A percentile compares a stretch with the other conserved stretches of the same genome.
These are phyloP conservation scores for Sterrhoptilus dennistouni DNA, from an alignment of 2,113 vertebrate species.

Conservation along the genomic window DNA sequence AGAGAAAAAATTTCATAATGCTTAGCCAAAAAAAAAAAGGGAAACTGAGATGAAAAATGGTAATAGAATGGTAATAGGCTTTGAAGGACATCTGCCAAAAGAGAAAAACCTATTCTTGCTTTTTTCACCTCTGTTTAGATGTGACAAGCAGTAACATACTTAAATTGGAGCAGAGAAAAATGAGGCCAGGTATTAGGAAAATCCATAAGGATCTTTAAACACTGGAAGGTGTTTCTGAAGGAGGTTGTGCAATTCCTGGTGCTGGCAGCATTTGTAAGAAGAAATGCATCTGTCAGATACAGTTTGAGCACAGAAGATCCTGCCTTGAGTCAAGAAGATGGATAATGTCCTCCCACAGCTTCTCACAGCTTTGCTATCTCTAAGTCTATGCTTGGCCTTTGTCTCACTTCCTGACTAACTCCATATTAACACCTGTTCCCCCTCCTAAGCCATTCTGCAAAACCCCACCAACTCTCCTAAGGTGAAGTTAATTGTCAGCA, in stretches of 20 bases:
- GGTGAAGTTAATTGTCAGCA: not conserved
- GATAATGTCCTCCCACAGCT: not conserved
- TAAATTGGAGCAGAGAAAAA: not conserved
- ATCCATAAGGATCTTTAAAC: not conserved
- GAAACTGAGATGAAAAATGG: not conserved
- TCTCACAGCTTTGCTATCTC: not conserved
- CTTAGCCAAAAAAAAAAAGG: not conserved
- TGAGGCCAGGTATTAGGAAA: not conserved
- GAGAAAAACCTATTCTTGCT: not conserved
- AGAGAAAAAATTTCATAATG: not conserved
- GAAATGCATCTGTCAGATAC: not conserved
- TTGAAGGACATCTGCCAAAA: not conserved
- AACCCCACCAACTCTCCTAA: not conserved
- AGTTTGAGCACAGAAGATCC: not conserved
- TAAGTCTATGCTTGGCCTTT: not conserved
- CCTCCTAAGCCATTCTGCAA: not conserved
- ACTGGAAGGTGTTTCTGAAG: not conserved
- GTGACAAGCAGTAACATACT: not conserved
- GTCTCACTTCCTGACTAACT: not conserved
- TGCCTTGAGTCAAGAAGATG: not conserved
- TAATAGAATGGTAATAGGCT: not conserved
- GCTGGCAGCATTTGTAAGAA: not conserved
- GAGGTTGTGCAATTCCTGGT: not conserved
- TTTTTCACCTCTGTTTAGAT: not conserved
- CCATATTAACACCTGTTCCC: not conserved